Evolutionary conservation across 2,113 vertebrate genomes (phyloP), one percentile per base, ranked within the genome.

Genomic region (Pseudopipra pipra): DNA sequence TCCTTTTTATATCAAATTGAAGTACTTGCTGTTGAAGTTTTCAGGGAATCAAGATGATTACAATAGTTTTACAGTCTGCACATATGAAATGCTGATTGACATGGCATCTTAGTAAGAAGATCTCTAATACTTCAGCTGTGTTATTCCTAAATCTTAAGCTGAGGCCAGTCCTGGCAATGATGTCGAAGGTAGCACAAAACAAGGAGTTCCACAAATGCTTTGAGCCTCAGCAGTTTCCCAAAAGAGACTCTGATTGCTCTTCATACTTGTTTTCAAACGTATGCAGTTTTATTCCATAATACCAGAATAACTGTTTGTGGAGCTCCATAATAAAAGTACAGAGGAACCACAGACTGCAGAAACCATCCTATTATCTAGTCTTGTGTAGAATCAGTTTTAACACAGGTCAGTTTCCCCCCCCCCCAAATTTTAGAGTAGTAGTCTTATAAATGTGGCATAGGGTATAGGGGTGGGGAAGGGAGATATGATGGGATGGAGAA

Each of bases 391-490:
- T 16, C 59, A 27, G 1, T 74, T 85, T 70, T 84, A 62, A 85
- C 2, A 8, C n/a, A 54, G 31, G 28, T 28, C 33, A 39, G 46
- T 30, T 70, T 13, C 1, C 3, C 6, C 9, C 3, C 6, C 9
- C 6, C 4, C 6, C 5, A 9, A 24, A 0, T 55, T 89, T 93
- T 30, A 31, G 9, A 39, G 14, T 44, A 20, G 28, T 55, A 56
- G 4, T 54, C 13, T 59, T 63, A 51, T 23, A 49, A 84, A 71
- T n/a, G 11, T 39, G 47, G 10, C 6, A 14, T 18, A 44, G 19
- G 13, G 1, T 5, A 27, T 10, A 56, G 39, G 4, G 11, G 25
- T 30, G 9, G 8, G 2, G 18, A 91, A 85, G 25, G 21, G 25
- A 68, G 9, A 13, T 52, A 39, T 68, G 19, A 35, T 44, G 24